These are phyloP conservation scores for Diphyllodes magnificus DNA, from an alignment of 2,113 vertebrate species.

Conservation along the genomic window DNA sequence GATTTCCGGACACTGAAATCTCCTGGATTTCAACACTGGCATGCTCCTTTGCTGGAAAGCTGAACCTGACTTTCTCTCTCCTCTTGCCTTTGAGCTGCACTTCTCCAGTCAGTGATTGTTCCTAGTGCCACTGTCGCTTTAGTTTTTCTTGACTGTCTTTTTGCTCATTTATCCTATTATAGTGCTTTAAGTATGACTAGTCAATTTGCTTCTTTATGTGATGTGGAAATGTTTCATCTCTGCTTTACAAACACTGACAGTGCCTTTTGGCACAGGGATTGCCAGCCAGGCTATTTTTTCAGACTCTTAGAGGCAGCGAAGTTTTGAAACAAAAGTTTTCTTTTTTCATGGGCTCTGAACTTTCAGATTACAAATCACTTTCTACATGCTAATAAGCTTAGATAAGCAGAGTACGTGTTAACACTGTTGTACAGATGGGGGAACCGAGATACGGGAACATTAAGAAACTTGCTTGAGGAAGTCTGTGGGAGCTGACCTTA, in stretches of 20 bases:
- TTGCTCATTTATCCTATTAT: conserved; percentile 25
- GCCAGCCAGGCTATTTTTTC: background rate
- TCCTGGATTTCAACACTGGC: background rate
- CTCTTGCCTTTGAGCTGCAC: background rate
- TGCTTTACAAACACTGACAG: conserved; percentile 10
- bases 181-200: conserved; percentile 55
- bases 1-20: background rate
- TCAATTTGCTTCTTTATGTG: conserved; percentile 44
- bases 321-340: conserved; percentile 27
- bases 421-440: conserved; percentile 53
- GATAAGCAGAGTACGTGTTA: conserved; percentile 35
- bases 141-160: conserved; percentile 17
- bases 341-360: background rate
- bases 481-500: conserved; percentile 57
- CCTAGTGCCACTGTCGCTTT: background rate
- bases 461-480: conserved; percentile 53
- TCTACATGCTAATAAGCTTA: conserved; percentile 32
- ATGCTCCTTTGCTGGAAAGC: background rate
- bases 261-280: background rate
- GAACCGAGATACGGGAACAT: background rate
- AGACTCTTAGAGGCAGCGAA: background rate
- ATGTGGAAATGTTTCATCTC: conserved; percentile 32
- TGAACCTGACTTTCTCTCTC: background rate
- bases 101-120: conserved; percentile 9
- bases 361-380: conserved; percentile 10